Percentiles rank a stretch among this genome's conserved stretches.
These are phyloP conservation scores for Drosophila hydei DNA, from an alignment of 1,140 invertebrate genomes.

Conservation along the genomic window DNA sequence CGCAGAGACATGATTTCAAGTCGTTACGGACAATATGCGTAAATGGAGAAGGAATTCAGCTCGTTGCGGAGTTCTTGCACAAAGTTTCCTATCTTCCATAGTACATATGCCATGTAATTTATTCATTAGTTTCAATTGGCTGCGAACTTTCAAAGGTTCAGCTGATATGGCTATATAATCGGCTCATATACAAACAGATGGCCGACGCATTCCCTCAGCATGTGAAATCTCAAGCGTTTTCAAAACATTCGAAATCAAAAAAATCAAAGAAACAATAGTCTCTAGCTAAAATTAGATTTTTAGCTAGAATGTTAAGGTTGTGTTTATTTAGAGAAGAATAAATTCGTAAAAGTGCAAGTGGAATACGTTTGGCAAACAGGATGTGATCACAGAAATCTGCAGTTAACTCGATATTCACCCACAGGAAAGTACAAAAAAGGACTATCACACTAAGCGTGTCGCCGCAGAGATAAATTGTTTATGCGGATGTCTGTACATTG, in stretches of 20 bases:
- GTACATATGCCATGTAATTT: slow-evolving; percentile 46
- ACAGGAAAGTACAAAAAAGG: slow-evolving; percentile 29
- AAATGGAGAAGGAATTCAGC: slow-evolving; percentile 32
- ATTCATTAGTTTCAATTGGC: slow-evolving; percentile 70
- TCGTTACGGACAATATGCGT: neutral
- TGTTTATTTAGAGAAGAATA: neutral
- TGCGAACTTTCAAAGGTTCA: slow-evolving; percentile 16
- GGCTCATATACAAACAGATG: no score
- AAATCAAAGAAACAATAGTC: slow-evolving; percentile 16
- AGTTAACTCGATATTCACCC: slow-evolving; percentile 22
- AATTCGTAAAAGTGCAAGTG: neutral
- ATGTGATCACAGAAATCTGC: slow-evolving; percentile 8
- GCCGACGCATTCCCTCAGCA: no score
- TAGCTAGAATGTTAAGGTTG: neutral
- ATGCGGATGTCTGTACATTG: slow-evolving; percentile 18
- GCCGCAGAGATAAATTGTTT: slow-evolving; percentile 51
- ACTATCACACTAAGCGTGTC: neutral
- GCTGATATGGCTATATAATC: neutral
- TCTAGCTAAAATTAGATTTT: slow-evolving; percentile 51
- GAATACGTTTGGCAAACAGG: neutral
- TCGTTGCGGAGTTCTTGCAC: slow-evolving; percentile 26
- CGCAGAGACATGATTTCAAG: neutral
- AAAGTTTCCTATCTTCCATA: slow-evolving; percentile 18
- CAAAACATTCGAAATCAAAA: no score
- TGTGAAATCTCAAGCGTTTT: no score